These are phyloP conservation scores for Eristalis tenax DNA, from an alignment of 2,888 invertebrate genomes.

Conservation along the genomic window DNA sequence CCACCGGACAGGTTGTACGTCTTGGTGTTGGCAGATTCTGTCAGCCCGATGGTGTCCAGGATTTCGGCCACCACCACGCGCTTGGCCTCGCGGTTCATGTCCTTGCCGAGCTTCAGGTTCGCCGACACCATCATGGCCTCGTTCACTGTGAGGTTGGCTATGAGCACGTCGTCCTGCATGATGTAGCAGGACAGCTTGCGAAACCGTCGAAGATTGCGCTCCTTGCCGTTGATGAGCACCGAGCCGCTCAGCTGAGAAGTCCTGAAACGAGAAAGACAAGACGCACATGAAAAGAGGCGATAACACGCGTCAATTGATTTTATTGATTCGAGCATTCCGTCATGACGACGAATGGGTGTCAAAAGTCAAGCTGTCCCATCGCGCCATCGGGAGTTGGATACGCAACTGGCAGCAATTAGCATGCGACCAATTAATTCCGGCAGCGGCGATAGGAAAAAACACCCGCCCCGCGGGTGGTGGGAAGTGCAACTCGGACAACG, in stretches of 20 bases:
- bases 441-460: neutral
- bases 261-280: slow-evolving; percentile 81
- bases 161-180: slow-evolving; percentile 96
- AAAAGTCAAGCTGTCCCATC: too few relatives aligned
- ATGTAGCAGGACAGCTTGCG: slow-evolving; percentile 97
- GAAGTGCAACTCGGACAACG: too few relatives aligned
- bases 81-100: slow-evolving; percentile 87
- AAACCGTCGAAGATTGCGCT: slow-evolving; percentile 92
- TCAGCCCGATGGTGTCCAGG: slow-evolving; percentile 90
- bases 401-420: slow-evolving; percentile 17
- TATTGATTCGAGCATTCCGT: neutral
- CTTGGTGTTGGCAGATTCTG: slow-evolving; percentile 89
- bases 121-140: slow-evolving; percentile 97
- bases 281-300: neutral
- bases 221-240: slow-evolving; percentile 93
- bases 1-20: slow-evolving; percentile 93
- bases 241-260: slow-evolving; percentile 92
- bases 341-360: neutral
- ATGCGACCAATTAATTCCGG: slow-evolving; percentile 20
- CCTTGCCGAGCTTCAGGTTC: slow-evolving; percentile 93
- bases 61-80: slow-evolving; percentile 92
- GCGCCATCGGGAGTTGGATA: too few relatives aligned
- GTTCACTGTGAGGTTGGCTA: slow-evolving; percentile 93
- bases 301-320: neutral
- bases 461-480: too few relatives aligned